These are phyloP conservation scores for Rhinopomastus cyanomelas DNA, from an alignment of 2,113 vertebrate genomes.

Conservation along the genomic window DNA sequence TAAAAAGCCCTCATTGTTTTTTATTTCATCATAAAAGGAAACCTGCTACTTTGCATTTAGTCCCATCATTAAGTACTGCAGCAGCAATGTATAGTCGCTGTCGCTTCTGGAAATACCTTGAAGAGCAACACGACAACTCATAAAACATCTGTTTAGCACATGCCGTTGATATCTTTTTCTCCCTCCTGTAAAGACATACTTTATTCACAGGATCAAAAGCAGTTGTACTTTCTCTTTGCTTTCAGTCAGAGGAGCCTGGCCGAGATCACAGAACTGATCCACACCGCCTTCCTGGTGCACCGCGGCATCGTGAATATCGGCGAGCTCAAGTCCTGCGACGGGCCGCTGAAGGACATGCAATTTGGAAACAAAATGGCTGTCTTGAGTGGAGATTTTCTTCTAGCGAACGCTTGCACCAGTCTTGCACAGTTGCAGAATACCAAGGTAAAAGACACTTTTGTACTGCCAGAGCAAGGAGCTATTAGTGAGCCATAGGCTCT, in stretches of 20 bases:
- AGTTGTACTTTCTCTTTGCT: constrained; percentile 53
- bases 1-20: not conserved
- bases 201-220: not conserved
- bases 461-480: not conserved
- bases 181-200: not conserved
- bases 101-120: not conserved
- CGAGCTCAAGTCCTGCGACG: constrained; percentile 88
- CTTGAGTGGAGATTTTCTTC: constrained; percentile 94
- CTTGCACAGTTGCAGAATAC: constrained; percentile 93
- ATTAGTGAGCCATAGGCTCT: not conserved
- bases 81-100: constrained; percentile 22
- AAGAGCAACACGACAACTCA: not conserved
- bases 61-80: constrained; percentile 12
- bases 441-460: constrained; percentile 80
- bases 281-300: constrained; percentile 96
- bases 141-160: not conserved
- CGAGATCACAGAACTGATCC: constrained; percentile 96
- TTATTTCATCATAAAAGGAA: not conserved
- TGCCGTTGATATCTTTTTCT: too few relatives aligned
- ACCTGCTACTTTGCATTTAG: constrained; percentile 13
- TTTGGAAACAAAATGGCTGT: constrained; percentile 99
- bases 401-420: constrained; percentile 93
- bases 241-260: constrained; percentile 92
- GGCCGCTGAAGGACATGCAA: constrained; percentile 94
- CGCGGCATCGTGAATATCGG: constrained; percentile 92